Evolutionary conservation across 2,113 vertebrate species (phyloP), one percentile per base, ranked within the genome.

Genomic region (Shinisaurus crocodilurus): DNA sequence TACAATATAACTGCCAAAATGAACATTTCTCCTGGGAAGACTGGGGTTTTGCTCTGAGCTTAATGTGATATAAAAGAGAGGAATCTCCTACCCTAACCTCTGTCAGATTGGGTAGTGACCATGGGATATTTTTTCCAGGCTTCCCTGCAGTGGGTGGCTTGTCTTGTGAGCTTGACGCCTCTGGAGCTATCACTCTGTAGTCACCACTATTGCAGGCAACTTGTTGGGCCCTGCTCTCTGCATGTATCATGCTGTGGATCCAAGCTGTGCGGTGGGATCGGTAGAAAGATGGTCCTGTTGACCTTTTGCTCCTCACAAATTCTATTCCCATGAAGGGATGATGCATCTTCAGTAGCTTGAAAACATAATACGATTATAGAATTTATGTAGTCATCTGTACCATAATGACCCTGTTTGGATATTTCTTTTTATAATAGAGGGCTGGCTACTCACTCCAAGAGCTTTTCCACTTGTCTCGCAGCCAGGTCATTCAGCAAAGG

Each of bases 361-460:
- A 40, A 88, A 54, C 27, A 50, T 57, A 32, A 88, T 90, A 67
- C 3, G 48, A 32, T 10, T 43, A 25, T 86, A 16, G 1, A 20
- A 9, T 79, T 12, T 88, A 84, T 90, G 32, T 43, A 81, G 16
- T 65, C 89, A 25, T 63, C 86, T 6, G 83, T 89, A 29, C 15
- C 88, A 86, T 82, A 91, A 89, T 50, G 40, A 15, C 1, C 16
- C 70, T 92, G 6, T 86, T 85, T 83, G 37, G n/a, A 27, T 94
- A 0, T 86, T 50, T 40, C 3, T 82, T 82, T 74, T 84, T 27
- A 40, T 9, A 86, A 87, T 91, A 99, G 99, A 97, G 98, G 92
- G 99, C 99, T 90, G 99, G 99, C 88, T 99, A 99, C 94, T 99
- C 99, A 79, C 97, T 99, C 79, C 98, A 99, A 96, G 99, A 99